Percentiles rank a stretch among this genome's conserved stretches.
These are phyloP conservation scores for Laterallus jamaicensis DNA, from an alignment of 2,113 vertebrate species.

Conservation along the genomic window DNA sequence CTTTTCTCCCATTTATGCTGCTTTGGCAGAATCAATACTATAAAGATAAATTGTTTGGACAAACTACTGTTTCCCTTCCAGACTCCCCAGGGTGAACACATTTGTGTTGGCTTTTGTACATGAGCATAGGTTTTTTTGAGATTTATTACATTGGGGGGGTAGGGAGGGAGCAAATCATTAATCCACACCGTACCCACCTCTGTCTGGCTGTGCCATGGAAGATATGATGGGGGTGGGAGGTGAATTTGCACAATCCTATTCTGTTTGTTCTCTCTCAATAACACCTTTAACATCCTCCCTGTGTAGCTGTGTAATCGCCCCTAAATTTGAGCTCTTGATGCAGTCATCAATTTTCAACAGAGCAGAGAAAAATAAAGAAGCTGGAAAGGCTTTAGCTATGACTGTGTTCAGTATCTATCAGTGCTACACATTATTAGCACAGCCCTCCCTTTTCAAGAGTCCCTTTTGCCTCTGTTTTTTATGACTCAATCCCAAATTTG, in stretches of 20 bases:
- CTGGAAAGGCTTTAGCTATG: background rate
- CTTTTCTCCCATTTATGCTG: background rate
- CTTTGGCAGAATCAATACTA: slow-evolving; percentile 12
- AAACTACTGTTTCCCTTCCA: background rate
- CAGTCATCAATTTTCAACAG: background rate
- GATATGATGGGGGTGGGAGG: background rate
- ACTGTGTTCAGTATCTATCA: background rate
- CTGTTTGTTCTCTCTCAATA: background rate
- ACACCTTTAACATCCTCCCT: background rate
- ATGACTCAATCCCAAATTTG: background rate
- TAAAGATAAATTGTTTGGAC: background rate
- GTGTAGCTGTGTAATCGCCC: background rate
- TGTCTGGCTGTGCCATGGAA: background rate
- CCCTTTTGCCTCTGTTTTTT: background rate
- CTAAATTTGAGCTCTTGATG: background rate
- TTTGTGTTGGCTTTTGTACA: background rate
- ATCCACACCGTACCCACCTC: background rate
- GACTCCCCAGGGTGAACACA: background rate
- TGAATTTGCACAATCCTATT: background rate
- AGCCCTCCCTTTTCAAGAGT: background rate
- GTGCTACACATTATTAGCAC: accelerated
- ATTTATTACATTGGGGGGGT: background rate
- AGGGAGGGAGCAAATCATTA: background rate
- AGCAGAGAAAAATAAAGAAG: background rate
- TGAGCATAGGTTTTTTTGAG: background rate